Evolutionary conservation across 2,888 invertebrate genomes (phyloP), one percentile per base, ranked within the genome.

Genomic region (Hipparchia sbordonii): DNA sequence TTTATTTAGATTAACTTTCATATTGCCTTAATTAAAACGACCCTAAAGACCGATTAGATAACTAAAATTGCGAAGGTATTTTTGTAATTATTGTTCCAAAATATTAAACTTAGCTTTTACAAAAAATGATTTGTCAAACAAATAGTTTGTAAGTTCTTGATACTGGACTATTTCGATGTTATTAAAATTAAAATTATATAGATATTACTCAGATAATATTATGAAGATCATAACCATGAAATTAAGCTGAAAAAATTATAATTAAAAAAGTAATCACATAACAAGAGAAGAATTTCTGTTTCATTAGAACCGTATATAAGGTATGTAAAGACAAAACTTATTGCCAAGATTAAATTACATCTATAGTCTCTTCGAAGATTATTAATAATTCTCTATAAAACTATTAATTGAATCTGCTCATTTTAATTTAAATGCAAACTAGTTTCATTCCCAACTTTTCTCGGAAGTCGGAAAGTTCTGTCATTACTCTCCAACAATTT

Each of bases 1-100:
- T 83, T 84, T 84, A 85, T 84, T 83, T 82, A 80, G 81, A 80
- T 82, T 82, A 82, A 83, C 85, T 82, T 84, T 79, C 81, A 82
- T 78, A 80, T 77, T 63, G 67, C 71, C 72, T 79, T 82, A 81
- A 80, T 82, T 79, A 80, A 79, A 79, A 80, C 73, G 76, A 74
- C 80, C 77, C 80, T 54, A 71, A 75, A 78, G 73, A 76, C 78
- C 73, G 71, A 77, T 79, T 72, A 75, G 56, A n/a, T 69, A 46
- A 51, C 72, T 76, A 70, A 74, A 72, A 68, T 74, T 56, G 63
- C 61, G 10, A 57, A 59, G 23, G 52, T 66, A 67, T 74, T 72
- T 67, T 57, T 45, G 66, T 75, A 59, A 72, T 73, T 72, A 48
- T 57, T 48, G 39, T 39, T 5, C 39, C 56, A 13, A 9, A 39